These are phyloP conservation scores for Drosophila prosaltans DNA, from an alignment of 1,140 invertebrate species.

Conservation along the genomic window DNA sequence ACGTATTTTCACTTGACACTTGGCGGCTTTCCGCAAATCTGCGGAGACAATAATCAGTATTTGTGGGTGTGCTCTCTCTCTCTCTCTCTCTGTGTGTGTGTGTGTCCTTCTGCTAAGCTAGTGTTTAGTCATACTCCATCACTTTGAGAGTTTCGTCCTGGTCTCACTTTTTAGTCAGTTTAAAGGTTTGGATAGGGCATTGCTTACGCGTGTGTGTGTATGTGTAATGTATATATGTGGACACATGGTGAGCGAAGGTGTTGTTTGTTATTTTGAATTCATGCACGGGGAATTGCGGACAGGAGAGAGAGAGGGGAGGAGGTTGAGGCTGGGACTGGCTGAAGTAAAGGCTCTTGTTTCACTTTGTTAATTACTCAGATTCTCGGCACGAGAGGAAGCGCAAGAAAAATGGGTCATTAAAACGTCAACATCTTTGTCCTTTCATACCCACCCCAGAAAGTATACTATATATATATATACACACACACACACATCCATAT, in stretches of 20 bases:
- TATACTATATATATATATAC: background rate
- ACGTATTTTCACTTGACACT: constrained; percentile 20
- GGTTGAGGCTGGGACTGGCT: constrained; percentile 3
- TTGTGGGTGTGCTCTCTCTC: background rate
- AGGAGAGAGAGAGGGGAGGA: background rate
- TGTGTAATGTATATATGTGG: constrained; percentile 8
- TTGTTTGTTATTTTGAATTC: constrained; percentile 30
- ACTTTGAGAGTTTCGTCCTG: background rate
- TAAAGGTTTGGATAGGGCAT: constrained; percentile 13
- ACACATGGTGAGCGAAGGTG: constrained; percentile 21
- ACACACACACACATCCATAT: background rate
- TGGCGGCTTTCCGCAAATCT: constrained; percentile 21
- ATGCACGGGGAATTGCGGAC: background rate
- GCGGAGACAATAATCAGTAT: constrained; percentile 14
- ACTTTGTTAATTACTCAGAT: constrained; percentile 25
- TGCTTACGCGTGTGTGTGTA: constrained; percentile 10
- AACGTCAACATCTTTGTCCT: constrained; percentile 31
- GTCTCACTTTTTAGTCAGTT: background rate
- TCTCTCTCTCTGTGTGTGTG: background rate
- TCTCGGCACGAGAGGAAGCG: constrained; percentile 25
- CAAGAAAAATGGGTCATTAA: constrained; percentile 34
- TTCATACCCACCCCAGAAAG: background rate
- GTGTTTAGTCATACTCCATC: constrained; percentile 4
- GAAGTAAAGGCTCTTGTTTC: constrained; percentile 32
- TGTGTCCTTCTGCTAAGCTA: background rate